These are phyloP conservation scores for Asobara japonica DNA, from an alignment of 1,140 invertebrate species.

Conservation along the genomic window DNA sequence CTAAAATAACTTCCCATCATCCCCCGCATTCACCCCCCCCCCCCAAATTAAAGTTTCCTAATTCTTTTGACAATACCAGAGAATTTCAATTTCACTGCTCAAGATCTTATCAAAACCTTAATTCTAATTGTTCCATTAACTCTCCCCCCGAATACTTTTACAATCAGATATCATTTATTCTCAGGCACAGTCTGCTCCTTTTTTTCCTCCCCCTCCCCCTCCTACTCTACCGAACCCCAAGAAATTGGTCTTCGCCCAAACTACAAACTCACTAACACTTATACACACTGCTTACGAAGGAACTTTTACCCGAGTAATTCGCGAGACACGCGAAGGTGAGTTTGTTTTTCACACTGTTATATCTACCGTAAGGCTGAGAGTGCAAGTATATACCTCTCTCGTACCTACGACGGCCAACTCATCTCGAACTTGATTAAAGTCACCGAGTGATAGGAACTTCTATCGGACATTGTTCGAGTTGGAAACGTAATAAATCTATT, in stretches of 20 bases:
- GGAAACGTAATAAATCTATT: slow-evolving; percentile 47
- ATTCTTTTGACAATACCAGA: not conserved
- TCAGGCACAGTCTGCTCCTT: not conserved
- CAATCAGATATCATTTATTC: slow-evolving; percentile 21
- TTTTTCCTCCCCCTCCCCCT: not conserved
- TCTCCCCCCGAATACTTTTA: not conserved
- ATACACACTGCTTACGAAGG: slow-evolving; percentile 2
- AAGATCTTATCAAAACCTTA: not conserved
- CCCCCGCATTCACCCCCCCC: not conserved
- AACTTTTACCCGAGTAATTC: slow-evolving; percentile 30
- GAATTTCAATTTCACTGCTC: not conserved
- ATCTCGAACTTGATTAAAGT: slow-evolving; percentile 48
- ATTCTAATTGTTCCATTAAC: not conserved
- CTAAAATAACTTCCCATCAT: not conserved
- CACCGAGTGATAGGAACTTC: slow-evolving; percentile 40
- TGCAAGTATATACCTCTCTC: slow-evolving; percentile 13
- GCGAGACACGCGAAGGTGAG: slow-evolving; percentile 7
- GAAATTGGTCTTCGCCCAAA: not conserved
- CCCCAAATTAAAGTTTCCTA: not conserved
- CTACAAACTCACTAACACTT: not conserved
- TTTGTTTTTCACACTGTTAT: slow-evolving; percentile 25
- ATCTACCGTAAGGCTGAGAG: slow-evolving; percentile 1
- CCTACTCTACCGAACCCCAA: not conserved
- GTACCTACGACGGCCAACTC: slow-evolving; percentile 22
- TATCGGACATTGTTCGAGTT: slow-evolving; percentile 48